Evolutionary conservation across 2,797 vertebrate genomes (phyloP).

Genomic region (Epinephelus coioides): DNA sequence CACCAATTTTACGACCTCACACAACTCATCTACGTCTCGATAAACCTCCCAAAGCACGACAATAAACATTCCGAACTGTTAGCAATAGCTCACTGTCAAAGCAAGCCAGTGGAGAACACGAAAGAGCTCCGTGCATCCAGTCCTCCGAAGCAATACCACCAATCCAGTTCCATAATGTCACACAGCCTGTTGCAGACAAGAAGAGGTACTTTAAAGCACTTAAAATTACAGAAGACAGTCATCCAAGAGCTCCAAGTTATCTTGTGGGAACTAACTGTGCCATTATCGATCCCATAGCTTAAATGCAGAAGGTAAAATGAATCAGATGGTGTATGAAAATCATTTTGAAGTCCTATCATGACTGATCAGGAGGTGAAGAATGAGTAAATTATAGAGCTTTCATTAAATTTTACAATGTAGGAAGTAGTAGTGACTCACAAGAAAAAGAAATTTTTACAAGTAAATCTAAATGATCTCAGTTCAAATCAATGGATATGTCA

Average conservation of each 20-base stretch:
- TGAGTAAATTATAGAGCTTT: conserved; percentile 61
- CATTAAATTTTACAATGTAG: conserved; percentile 64
- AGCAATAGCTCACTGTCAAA: conserved; percentile 35
- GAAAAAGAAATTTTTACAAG: conserved; percentile 45
- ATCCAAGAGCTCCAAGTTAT: conserved; percentile 32
- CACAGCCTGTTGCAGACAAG: conserved; percentile 47
- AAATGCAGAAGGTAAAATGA: conserved; percentile 28
- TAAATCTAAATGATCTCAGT: conserved; percentile 53
- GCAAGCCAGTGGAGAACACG: not conserved
- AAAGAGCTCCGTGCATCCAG: not conserved
- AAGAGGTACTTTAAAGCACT: conserved; percentile 63
- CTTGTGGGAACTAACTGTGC: conserved; percentile 38
- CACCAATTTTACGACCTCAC: conserved; percentile 43
- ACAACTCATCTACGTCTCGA: conserved; percentile 31
- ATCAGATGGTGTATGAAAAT: conserved; percentile 38
- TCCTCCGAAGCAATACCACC: conserved; percentile 36
- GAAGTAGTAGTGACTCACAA: conserved; percentile 67
- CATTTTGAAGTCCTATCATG: conserved; percentile 50
- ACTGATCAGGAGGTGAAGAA: conserved; percentile 45
- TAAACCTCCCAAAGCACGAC: conserved; percentile 45
- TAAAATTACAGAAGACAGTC: conserved; percentile 52
- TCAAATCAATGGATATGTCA: conserved; percentile 45
- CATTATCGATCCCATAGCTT: conserved; percentile 37
- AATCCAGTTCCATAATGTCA: conserved; percentile 15
- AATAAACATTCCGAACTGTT: conserved; percentile 40